Percentiles rank a stretch among this genome's conserved stretches.
These are phyloP conservation scores for Gonocerus acuteangulatus DNA, from an alignment of 2,888 invertebrate genomes.

Conservation along the genomic window DNA sequence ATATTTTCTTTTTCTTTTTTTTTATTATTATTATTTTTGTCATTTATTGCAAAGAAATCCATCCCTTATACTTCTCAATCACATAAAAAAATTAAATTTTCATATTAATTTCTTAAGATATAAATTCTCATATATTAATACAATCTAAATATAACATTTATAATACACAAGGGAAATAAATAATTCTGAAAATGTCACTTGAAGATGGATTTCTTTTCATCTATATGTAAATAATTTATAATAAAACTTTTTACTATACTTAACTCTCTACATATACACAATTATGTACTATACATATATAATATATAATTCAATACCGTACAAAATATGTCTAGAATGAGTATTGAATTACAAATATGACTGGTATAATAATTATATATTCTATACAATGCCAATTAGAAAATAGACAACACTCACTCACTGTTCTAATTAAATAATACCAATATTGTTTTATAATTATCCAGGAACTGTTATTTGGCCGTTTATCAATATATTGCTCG, in stretches of 20 bases:
- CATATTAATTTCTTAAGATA: too few species aligned
- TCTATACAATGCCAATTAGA: constrained; percentile 32
- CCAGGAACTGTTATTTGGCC: constrained; percentile 31
- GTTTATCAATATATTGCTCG: constrained; percentile 23
- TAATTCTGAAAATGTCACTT: neutral
- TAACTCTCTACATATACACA: constrained; percentile 35
- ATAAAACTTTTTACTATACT: constrained; percentile 25
- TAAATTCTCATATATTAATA: too few species aligned
- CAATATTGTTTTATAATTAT: constrained; percentile 20
- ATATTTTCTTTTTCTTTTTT: neutral
- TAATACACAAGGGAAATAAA: neutral
- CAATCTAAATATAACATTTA: too few species aligned
- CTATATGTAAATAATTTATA: constrained; percentile 32
- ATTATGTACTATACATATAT: constrained; percentile 33
- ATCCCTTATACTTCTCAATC: too few species aligned
- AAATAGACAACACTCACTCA: constrained; percentile 30
- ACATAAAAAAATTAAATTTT: too few species aligned
- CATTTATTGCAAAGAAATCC: constrained; percentile 9
- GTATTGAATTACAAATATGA: constrained; percentile 36
- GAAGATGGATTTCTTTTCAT: constrained; percentile 12
- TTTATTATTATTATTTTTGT: neutral
- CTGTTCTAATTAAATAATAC: constrained; percentile 27
- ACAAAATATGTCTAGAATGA: constrained; percentile 35
- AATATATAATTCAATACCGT: constrained; percentile 35
- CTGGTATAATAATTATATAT: constrained; percentile 30